Base-by-base conservation (phyloP, 2,888 invertebrate genomes). In the Operophtera brumata region DNA sequence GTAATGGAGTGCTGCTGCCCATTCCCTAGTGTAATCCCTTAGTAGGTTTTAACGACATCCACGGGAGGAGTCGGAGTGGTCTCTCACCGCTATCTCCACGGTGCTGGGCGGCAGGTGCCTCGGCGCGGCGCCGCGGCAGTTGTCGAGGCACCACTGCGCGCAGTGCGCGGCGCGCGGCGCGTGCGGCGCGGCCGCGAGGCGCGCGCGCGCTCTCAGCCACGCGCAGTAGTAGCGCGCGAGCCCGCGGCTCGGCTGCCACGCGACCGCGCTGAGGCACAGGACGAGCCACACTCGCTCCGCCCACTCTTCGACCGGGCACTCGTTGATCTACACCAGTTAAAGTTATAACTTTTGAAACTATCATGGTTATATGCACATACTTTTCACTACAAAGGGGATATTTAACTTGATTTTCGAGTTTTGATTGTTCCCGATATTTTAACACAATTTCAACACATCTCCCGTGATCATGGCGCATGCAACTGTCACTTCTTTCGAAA, bases 131-230 rank as follows among this genome's bases (percentile, higher is more conserved):
- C 96, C 96, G 63, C 96, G 94, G 69, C 97, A 96, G 88, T 98
- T 97, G 75, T 97, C 97, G 48, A 97, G 91, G 77, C 97, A 97
- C 96, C 97, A 97, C 81, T 97, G 96, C 8, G 97, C 97, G 76
- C 97, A 97, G 80, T 97, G 97, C n/a, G 85, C 82, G 41, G 86
- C 77, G 26, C 89, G 71, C 0, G 57, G 52, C 48, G 52, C 52
- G 32, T 48, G 47, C 41, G 51, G 57, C 6, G 81, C 77, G n/a
- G 74, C 61, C 9, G 71, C 59, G 30, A 69, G 64, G 10, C 80
- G 75, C 0, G 85, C 81, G 14, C 83, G 77, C 6, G 68, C 59
- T 61, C 90, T 81, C 59, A 91, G 75, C 87, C 90, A 91, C 44
- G 84, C 78, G 69, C 94, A 91, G 77, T 95, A 94, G 85, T 96